Base-by-base conservation (phyloP, 2,113 vertebrate genomes). In the Hippoglossus stenolepis region DNA sequence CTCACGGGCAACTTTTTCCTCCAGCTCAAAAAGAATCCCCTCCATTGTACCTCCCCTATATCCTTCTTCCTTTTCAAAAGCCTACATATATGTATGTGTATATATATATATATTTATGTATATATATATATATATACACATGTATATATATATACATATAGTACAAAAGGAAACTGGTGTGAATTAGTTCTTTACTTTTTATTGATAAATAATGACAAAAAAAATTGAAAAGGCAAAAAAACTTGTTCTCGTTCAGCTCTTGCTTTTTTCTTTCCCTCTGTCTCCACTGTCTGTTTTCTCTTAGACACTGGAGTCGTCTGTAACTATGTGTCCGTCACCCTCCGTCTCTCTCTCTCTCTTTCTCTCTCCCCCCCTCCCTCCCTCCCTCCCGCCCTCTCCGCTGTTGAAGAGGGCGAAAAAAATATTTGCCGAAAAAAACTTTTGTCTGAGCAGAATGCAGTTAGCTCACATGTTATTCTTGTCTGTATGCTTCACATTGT, bases 401-500 rank as follows among this genome's bases (percentile, higher is more conserved):
- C 85, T 91, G 82, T 78, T 76, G 47, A 77, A 72, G 90, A 85
- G 85, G 85, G 73, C 43, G 79, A 73, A 87, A 87, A 91, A 85
- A 91, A 93, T 88, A 85, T 90, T 91, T 90, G 88, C 92, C 61
- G 86, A 87, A 85, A 88, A 89, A 88, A 89, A 83, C 80, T 89
- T 92, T 92, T 92, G 92, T 93, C 93, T 92, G 87, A 94, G 93
- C 93, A 93, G 92, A 94, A 94, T 94, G 94, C 93, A 93, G 91
- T 94, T 93, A 93, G 93, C 93, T 94, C 91, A 93, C 90, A 93
- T 94, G 94, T 94, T 94, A 93, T 94, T 91, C 92, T 93, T 93
- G 94, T 95, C 94, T 95, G 92, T 95, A 94, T 72, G 92, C 94
- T 95, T 94, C 94, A 93, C 93, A 89, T 93, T 94, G 93, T 95